phyloP scores from a whole-genome alignment of 2,797 vertebrate species.

The Heterohyrax brucei region DNA sequence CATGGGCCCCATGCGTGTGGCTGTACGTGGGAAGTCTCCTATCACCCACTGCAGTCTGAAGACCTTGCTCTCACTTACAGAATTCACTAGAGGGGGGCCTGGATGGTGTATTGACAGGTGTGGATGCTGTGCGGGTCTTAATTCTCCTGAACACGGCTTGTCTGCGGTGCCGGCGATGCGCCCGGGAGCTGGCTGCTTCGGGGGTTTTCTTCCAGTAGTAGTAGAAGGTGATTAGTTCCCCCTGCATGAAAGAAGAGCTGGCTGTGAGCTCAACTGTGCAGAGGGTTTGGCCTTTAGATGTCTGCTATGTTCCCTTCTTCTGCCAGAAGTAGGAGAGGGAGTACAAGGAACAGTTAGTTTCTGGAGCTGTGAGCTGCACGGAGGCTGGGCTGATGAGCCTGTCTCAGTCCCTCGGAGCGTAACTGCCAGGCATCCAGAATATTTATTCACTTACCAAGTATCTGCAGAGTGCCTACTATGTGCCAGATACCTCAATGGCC shows the following conservation, averaged over 20 bases:
- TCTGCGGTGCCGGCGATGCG: slow-evolving; percentile 97
- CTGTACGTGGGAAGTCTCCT: neutral
- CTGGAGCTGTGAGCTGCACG: rapidly evolving
- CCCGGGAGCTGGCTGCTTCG: slow-evolving; percentile 98
- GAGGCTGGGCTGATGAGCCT: too few relatives aligned
- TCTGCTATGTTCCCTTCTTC: rapidly evolving
- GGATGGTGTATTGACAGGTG: slow-evolving; percentile 98
- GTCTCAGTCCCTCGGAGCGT: neutral
- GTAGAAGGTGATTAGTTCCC: slow-evolving; percentile 99
- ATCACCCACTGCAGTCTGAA: neutral
- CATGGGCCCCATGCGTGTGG: too few relatives aligned
- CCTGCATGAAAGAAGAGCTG: slow-evolving; percentile 90
- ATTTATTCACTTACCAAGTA: neutral
- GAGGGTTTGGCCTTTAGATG: neutral
- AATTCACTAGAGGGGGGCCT: slow-evolving; percentile 99
- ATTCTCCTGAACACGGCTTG: slow-evolving; percentile 99
- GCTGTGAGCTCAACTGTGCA: neutral
- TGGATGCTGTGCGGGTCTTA: slow-evolving; percentile 98
- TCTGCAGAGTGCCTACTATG: neutral
- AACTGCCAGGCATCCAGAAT: neutral
- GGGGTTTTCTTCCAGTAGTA: slow-evolving; percentile 99
- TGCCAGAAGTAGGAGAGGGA: neutral
- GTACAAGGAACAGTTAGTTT: neutral
- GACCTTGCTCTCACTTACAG: slow-evolving; percentile 92
- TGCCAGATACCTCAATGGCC: neutral